Percentiles rank a stretch among this genome's conserved stretches.
These are phyloP conservation scores for Osedax fenrisi DNA, from an alignment of 2,888 invertebrate genomes.

Conservation along the genomic window DNA sequence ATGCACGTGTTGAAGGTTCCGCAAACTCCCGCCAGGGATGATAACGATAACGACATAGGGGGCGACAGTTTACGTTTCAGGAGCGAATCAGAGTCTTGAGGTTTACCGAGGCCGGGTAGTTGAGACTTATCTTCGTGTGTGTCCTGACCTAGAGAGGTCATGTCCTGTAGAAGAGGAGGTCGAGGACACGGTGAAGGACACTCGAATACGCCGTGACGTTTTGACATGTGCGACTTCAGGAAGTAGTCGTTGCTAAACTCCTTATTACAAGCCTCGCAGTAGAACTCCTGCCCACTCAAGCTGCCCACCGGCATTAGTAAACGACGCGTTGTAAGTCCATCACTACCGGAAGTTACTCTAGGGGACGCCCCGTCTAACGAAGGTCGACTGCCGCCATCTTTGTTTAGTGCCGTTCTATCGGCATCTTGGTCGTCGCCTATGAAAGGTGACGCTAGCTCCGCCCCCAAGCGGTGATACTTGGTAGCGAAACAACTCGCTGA, in stretches of 20 bases:
- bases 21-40: background rate
- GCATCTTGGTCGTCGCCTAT: too few relatives aligned
- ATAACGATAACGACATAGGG: background rate
- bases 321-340: too few relatives aligned
- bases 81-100: slow-evolving; percentile 32
- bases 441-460: slow-evolving; percentile 58
- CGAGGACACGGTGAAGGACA: background rate
- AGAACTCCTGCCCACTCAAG: slow-evolving; percentile 72
- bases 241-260: slow-evolving; percentile 98
- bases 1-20: background rate
- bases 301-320: background rate
- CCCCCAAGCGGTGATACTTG: slow-evolving; percentile 67
- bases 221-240: slow-evolving; percentile 89
- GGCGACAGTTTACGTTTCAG: background rate
- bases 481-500: slow-evolving; percentile 41
- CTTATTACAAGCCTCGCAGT: slow-evolving; percentile 90
- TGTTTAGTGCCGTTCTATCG: background rate
- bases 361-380: too few relatives aligned
- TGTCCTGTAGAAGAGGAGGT: background rate
- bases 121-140: background rate
- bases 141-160: background rate
- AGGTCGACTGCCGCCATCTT: too few relatives aligned
- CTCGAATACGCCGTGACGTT: slow-evolving; percentile 74
- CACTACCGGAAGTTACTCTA: background rate
- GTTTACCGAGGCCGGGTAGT: too few relatives aligned